Conservation (phyloP, 2,113 vertebrate genomes). For the Peromyscus polionotus region DNA sequence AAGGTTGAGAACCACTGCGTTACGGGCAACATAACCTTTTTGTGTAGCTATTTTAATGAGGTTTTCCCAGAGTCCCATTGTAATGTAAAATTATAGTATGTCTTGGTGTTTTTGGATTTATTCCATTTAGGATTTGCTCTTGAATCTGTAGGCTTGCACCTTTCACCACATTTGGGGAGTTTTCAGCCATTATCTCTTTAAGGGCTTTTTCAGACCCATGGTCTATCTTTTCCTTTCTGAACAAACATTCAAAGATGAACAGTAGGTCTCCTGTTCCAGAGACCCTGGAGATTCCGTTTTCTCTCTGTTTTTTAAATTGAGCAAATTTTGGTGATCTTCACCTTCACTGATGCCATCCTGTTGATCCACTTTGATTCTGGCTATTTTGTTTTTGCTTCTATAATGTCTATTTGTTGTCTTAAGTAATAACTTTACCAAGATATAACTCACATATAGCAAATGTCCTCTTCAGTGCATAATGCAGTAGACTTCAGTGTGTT, state of each 20-base stretch:
- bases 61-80: not conserved
- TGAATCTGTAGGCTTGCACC: not conserved
- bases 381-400: not conserved
- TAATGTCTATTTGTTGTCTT: not conserved
- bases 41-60: not conserved
- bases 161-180: not conserved
- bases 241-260: not conserved
- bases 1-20: not conserved
- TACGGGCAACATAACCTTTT: not conserved
- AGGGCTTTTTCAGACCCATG: not conserved
- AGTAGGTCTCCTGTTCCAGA: not conserved
- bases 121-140: not conserved
- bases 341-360: not conserved
- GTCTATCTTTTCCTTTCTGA: not conserved
- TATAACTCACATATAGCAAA: not conserved
- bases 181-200: not conserved
- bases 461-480: not conserved
- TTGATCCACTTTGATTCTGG: not conserved
- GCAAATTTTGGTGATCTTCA: not conserved
- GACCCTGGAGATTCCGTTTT: not conserved
- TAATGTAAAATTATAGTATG: not conserved
- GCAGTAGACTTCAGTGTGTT: not conserved
- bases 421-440: not conserved
- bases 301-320: not conserved
- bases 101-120: not conserved